Evolutionary conservation across 2,888 invertebrate genomes (phyloP).

Genomic region (Xestia c-nigrum): DNA sequence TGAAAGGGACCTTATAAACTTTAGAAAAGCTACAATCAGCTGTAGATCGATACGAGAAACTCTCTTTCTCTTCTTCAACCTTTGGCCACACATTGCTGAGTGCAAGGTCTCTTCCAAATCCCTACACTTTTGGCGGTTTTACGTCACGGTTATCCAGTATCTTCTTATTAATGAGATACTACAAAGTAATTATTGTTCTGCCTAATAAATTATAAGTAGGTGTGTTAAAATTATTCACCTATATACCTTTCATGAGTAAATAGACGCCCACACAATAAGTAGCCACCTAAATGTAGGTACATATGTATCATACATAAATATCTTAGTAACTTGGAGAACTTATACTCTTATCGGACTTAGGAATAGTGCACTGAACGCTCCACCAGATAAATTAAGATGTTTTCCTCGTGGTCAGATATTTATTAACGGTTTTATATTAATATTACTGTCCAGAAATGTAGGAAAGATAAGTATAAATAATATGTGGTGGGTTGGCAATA

Average conservation of each 20-base stretch:
- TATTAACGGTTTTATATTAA: conserved; percentile 56
- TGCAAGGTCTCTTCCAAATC: too few relatives aligned
- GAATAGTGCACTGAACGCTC: conserved; percentile 37
- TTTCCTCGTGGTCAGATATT: conserved; percentile 50
- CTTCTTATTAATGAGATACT: neutral
- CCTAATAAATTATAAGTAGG: neutral
- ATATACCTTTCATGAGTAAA: neutral
- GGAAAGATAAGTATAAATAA: conserved; percentile 31
- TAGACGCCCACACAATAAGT: neutral
- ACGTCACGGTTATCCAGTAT: too few relatives aligned
- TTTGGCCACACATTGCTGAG: too few relatives aligned
- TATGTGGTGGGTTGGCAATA: conserved; percentile 27
- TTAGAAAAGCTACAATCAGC: neutral
- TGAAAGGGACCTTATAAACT: too few relatives aligned
- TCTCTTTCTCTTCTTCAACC: too few relatives aligned
- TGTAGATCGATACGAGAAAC: neutral
- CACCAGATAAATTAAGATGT: conserved; percentile 47
- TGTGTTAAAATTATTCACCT: neutral
- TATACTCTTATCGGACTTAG: conserved; percentile 30
- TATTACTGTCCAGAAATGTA: conserved; percentile 40
- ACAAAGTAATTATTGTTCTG: neutral
- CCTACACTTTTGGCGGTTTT: too few relatives aligned
- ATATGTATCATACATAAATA: conserved; percentile 18
- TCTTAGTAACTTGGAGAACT: conserved; percentile 23
- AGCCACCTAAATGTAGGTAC: neutral